Evolutionary conservation across 1,140 invertebrate genomes (phyloP).

Genomic region (Limonius californicus): DNA sequence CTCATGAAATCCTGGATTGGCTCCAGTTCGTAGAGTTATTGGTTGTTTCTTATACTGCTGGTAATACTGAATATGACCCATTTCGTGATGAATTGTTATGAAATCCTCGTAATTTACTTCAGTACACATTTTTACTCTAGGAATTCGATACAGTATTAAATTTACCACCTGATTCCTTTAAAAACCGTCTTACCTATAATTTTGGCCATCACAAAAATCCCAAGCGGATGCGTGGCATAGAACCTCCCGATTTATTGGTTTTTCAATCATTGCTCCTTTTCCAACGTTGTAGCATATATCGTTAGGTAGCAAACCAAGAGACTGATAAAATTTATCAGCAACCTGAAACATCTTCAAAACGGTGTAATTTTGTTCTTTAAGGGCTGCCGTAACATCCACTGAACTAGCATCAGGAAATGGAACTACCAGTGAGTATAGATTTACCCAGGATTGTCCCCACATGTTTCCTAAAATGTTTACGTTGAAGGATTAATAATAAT

Average conservation of each 20-base stretch:
- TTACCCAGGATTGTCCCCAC: conserved; percentile 86
- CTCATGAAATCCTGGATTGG: conserved; percentile 74
- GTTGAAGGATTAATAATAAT: no score
- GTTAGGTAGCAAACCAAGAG: conserved; percentile 48
- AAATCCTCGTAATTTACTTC: conserved; percentile 62
- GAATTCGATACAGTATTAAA: background rate
- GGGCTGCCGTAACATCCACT: conserved; percentile 64
- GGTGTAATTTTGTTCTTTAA: conserved; percentile 58
- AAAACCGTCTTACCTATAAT: conserved; percentile 52
- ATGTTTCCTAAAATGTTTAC: conserved; percentile 66
- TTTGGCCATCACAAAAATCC: conserved; percentile 69
- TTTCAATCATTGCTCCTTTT: conserved; percentile 51
- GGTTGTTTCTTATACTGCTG: conserved; percentile 67
- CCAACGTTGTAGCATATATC: conserved; percentile 36
- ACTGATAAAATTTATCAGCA: conserved; percentile 53
- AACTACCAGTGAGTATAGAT: conserved; percentile 64
- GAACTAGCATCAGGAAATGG: conserved; percentile 71
- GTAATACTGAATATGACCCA: conserved; percentile 74
- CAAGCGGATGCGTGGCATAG: conserved; percentile 76
- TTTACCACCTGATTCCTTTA: background rate
- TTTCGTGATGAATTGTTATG: conserved; percentile 71
- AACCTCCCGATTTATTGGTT: conserved; percentile 58
- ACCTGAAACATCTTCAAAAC: conserved; percentile 47
- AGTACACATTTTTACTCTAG: conserved; percentile 65
- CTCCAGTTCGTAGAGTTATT: conserved; percentile 60